Evolutionary conservation across 2,797 vertebrate genomes (phyloP).

Genomic region (Phyllotis vaccarum): DNA sequence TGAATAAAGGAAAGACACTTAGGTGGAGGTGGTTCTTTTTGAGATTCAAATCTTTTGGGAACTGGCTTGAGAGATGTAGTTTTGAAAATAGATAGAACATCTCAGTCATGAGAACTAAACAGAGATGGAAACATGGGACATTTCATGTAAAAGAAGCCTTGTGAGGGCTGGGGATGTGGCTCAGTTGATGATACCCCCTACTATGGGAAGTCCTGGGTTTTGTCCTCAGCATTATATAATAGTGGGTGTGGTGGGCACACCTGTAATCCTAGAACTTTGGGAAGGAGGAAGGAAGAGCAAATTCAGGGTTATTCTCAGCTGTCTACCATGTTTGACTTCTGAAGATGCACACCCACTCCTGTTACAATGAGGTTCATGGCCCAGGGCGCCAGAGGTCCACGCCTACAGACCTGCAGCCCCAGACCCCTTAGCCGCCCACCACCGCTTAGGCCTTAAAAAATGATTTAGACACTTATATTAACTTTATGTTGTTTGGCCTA

Average conservation of each 20-base stretch:
- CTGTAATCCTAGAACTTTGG: background rate
- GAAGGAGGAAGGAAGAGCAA: no score
- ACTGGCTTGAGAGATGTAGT: background rate
- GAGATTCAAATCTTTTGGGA: background rate
- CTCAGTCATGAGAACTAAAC: background rate
- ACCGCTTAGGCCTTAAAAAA: no score
- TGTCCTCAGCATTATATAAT: background rate
- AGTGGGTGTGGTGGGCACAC: background rate
- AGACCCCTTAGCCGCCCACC: no score
- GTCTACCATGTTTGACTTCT: background rate
- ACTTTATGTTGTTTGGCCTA: no score
- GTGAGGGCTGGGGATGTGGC: background rate
- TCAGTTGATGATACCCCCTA: background rate
- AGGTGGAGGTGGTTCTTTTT: background rate
- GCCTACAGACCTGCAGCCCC: no score
- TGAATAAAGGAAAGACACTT: background rate
- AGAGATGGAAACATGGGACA: background rate
- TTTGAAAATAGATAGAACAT: conserved; percentile 37
- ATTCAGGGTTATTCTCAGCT: background rate
- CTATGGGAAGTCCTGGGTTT: background rate
- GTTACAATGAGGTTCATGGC: no score
- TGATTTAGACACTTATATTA: no score
- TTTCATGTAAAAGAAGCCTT: conserved; percentile 27
- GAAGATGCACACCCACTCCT: background rate
- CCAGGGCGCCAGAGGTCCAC: no score